These are phyloP conservation scores for Scytalopus superciliaris DNA, from an alignment of 2,113 vertebrate species.

Conservation along the genomic window DNA sequence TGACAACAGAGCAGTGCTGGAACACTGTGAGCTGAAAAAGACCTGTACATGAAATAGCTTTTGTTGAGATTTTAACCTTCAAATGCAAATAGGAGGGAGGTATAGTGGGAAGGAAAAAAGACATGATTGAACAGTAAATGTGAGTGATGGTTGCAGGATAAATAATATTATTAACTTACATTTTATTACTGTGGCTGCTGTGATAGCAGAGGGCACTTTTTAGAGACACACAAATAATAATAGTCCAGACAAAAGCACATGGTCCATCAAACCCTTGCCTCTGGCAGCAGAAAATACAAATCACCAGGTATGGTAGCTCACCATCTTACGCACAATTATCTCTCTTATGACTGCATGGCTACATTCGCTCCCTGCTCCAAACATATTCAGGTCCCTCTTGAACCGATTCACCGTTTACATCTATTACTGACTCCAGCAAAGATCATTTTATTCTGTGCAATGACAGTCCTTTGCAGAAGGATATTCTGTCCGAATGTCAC, in stretches of 20 bases:
- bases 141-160: conserved; percentile 27
- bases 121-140: not conserved
- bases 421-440: conserved; percentile 23
- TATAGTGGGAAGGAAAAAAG: not conserved
- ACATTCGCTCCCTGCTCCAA: not conserved
- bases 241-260: not conserved
- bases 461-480: not conserved
- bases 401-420: not conserved
- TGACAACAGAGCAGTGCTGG: not conserved
- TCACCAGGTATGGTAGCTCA: conserved; percentile 40
- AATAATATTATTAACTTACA: conserved; percentile 38
- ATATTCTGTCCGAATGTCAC: not conserved
- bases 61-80: conserved; percentile 15
- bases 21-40: not conserved
- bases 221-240: conserved; percentile 40
- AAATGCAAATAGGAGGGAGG: not conserved
- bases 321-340: conserved; percentile 36
- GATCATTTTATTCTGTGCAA: not conserved
- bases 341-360: not conserved
- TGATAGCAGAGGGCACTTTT: conserved; percentile 20
- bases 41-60: not conserved
- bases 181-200: conserved; percentile 28
- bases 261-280: conserved; percentile 31
- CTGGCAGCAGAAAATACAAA: conserved; percentile 40
- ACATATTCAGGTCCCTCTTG: conserved; percentile 13